A percentile compares a stretch with the other conserved stretches of the same genome.
phyloP scores from a whole-genome alignment of 2,888 invertebrate genomes.

The Clitarchus hookeri region DNA sequence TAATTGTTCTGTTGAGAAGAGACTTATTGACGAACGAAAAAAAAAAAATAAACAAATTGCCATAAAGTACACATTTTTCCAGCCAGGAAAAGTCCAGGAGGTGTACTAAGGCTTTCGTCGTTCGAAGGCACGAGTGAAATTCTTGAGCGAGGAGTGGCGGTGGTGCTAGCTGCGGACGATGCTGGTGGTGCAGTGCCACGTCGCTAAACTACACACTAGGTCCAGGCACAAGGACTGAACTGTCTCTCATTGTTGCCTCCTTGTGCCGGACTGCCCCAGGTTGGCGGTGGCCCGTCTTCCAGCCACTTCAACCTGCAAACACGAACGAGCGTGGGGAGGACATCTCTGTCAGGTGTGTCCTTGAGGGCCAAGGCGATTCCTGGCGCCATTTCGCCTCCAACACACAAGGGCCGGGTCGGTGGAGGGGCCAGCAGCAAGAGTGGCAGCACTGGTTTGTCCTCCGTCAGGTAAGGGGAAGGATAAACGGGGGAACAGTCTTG shows the following conservation, averaged over 20 bases:
- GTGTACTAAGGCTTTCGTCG: too few species aligned
- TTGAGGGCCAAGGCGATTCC: neutral
- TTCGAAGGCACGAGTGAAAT: too few species aligned
- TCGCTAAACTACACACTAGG: neutral
- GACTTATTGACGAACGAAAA: too few species aligned
- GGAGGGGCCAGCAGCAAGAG: neutral
- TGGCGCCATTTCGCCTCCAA: neutral
- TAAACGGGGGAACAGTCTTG: neutral
- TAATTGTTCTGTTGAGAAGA: too few species aligned
- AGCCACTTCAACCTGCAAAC: neutral
- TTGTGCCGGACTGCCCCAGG: neutral
- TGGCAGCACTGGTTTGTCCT: neutral
- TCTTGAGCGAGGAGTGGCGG: too few species aligned
- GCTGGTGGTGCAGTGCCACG: neutral
- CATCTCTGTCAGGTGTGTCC: neutral
- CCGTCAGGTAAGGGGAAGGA: neutral
- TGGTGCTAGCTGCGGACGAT: neutral
- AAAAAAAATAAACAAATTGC: too few species aligned
- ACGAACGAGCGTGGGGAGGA: neutral
- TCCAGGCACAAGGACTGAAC: neutral
- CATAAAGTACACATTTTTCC: too few species aligned
- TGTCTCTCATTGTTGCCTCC: neutral
- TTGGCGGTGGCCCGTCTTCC: neutral
- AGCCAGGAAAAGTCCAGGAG: too few species aligned
- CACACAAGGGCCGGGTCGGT: neutral